Conservation (phyloP, 2,797 vertebrate species). For the Circus cinereus region DNA sequence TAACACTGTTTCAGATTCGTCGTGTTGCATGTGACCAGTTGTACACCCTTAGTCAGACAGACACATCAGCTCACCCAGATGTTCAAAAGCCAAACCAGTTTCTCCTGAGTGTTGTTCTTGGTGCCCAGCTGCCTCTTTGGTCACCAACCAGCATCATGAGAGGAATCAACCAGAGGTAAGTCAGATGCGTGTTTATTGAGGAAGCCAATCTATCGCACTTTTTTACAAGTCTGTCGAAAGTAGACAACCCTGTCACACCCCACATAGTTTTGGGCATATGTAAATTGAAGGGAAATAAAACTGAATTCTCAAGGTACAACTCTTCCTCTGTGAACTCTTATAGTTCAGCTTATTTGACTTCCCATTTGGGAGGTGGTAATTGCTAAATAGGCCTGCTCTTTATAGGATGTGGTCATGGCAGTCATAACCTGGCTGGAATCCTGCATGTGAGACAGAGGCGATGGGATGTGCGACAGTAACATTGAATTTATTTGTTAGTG, state of each 20-base stretch:
- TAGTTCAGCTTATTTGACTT: not conserved
- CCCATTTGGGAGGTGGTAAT: not conserved
- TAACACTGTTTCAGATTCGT: slow-evolving; percentile 83
- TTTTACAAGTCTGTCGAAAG: not conserved
- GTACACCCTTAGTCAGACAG: slow-evolving; percentile 96
- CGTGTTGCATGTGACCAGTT: slow-evolving; percentile 96
- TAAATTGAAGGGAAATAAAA: not conserved
- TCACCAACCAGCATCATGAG: slow-evolving; percentile 98
- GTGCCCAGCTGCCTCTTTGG: slow-evolving; percentile 97
- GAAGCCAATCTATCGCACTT: not conserved
- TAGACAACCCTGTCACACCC: not conserved
- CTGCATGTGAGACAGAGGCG: not conserved
- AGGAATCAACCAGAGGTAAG: slow-evolving; percentile 95
- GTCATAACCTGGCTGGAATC: not conserved
- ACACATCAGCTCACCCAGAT: slow-evolving; percentile 90
- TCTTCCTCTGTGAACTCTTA: not conserved
- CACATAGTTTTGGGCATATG: not conserved
- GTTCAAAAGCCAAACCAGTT: slow-evolving; percentile 96
- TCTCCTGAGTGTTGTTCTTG: slow-evolving; percentile 89
- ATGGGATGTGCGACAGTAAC: not conserved
- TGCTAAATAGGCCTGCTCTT: not conserved
- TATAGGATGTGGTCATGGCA: not conserved
- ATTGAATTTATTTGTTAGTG: not conserved
- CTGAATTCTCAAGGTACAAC: not conserved
- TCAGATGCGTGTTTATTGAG: not conserved